These are phyloP conservation scores for Argopecten irradians DNA, from an alignment of 1,140 invertebrate species.

Conservation along the genomic window DNA sequence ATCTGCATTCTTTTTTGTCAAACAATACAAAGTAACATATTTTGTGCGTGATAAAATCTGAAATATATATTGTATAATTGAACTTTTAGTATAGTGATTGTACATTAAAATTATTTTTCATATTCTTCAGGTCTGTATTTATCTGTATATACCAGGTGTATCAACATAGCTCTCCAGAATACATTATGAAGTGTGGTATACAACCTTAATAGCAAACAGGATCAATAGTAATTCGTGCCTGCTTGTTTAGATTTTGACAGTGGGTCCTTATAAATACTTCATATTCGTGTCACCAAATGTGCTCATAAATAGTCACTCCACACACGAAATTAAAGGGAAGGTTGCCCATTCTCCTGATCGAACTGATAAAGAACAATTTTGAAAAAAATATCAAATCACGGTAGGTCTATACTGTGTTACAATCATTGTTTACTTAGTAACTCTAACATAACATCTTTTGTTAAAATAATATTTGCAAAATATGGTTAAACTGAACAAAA, in stretches of 20 bases:
- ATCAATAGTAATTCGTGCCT: neutral
- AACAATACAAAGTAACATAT: no score
- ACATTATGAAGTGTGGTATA: neutral
- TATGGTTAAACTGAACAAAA: neutral
- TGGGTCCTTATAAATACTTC: neutral
- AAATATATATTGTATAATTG: no score
- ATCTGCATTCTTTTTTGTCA: no score
- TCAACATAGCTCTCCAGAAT: neutral
- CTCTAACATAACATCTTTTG: neutral
- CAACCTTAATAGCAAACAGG: neutral
- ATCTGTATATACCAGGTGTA: neutral
- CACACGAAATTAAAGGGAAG: neutral
- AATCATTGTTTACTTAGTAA: neutral
- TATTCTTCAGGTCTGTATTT: neutral
- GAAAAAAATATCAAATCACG: no score
- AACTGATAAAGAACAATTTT: neutral
- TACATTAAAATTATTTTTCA: no score
- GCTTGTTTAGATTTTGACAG: neutral
- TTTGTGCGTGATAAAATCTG: no score
- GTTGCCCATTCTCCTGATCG: neutral
- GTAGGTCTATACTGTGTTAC: neutral
- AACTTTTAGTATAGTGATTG: no score
- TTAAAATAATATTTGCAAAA: neutral
- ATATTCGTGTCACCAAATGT: neutral
- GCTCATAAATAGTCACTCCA: neutral